Evolutionary conservation across 2,888 invertebrate species (phyloP), one percentile per base, ranked within the genome.

Genomic region (Drosophila lacicola): DNA sequence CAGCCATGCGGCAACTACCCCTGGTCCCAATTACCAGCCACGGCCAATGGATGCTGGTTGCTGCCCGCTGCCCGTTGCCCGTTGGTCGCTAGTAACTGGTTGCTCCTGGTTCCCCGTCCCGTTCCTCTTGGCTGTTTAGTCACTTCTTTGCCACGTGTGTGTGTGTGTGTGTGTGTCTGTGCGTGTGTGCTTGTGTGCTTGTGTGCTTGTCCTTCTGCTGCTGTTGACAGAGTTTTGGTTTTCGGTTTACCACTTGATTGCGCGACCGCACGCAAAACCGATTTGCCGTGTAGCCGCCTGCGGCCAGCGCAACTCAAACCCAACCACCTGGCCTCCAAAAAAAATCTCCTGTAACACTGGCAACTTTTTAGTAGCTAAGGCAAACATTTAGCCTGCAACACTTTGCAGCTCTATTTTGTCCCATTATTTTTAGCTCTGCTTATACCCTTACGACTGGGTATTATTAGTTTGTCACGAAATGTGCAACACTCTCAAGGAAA

Each of bases 211-310:
- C 41, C 47, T 70, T 76, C 60, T 42, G 41, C 53, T 74, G 77
- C 61, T 71, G 80, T 75, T 75, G 67, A 60, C 71, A 74, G 78
- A 78, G 80, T 78, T 77, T 58, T 58, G 66, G 87, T 77, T 74
- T 86, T 77, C 57, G 73, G 69, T 72, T 80, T 77, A 78, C 78
- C 78, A 78, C 80, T 80, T 78, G 80, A 78, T 78, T 80, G 80
- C 74, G 80, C 78, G 78, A 83, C 80, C 77, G 70, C 78, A 71
- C 74, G 81, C 74, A 71, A 87, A 77, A 74, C 78, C 84, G 84
- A 86, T 83, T 82, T 82, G 49, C 67, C 68, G 74, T 76, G 76
- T 53, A 74, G 77, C 74, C 57, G 69, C 78, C 74, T 61, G 78
- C 64, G 78, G 58, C 55, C 72, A 25, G 65, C 33, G 41, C 53